Evolutionary conservation across 2,888 invertebrate genomes (phyloP), one percentile per base, ranked within the genome.

Genomic region (Cremastobaeus sp.): DNA sequence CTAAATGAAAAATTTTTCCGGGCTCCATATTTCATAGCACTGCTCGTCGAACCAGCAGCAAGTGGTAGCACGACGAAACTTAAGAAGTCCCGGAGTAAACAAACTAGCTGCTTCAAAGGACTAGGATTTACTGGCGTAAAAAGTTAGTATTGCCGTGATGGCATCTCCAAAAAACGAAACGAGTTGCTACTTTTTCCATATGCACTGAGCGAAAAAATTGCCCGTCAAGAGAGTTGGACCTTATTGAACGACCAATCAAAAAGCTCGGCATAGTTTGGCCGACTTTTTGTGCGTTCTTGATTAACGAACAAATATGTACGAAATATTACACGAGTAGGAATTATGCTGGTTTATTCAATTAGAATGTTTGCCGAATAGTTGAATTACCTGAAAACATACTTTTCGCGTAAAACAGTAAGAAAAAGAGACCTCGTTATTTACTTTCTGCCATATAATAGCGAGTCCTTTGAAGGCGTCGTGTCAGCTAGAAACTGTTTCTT

Each of bases 81-180:
- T 79, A 81, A 80, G 77, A 78, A 78, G 79, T 78, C 73, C 59
- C 45, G 65, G 68, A n/a, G 62, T 66, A 79, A 82, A 82, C 75
- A 81, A 82, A 82, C 78, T 78, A 78, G 77, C 47, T 45, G 47
- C 25, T 62, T 50, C 50, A 37, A 50, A 50, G 9, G 43, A 2
- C 48, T 9, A 11, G 15, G 25, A 60, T 60, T 60, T 48, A 48
- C 20, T 20, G n/a, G 14, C 35, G 6, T 3, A 3, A 37, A 34
- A 52, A 21, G 14, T 28, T 25, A 25, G 30, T n/a, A n/a, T n/a
- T n/a, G n/a, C n/a, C n/a, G n/a, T n/a, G n/a, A n/a, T n/a, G n/a
- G n/a, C n/a, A 3, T 12, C 3, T 12, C 11, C 14, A 14, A 35
- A 35, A 35, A 1, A 8, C 14, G 14, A 14, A 35, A 32, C 18